phyloP scores from a whole-genome alignment of 2,888 invertebrate genomes.

The Tipula lateralis region DNA sequence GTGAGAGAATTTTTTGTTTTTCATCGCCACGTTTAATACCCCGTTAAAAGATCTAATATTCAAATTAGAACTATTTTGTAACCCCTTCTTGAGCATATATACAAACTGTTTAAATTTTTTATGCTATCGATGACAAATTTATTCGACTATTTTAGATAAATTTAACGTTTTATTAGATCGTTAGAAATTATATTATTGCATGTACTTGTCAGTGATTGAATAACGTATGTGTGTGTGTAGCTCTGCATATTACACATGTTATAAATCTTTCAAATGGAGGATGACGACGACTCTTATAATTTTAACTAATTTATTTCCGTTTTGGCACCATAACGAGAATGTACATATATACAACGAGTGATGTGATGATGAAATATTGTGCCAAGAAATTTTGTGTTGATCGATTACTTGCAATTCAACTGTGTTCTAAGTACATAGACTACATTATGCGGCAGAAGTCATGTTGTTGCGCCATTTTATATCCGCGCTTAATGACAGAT shows the following conservation, averaged over 20 bases:
- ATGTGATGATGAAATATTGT: too few relatives aligned
- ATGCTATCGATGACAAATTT: background rate
- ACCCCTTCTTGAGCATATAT: background rate
- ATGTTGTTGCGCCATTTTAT: background rate
- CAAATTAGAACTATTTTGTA: background rate
- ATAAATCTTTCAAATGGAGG: background rate
- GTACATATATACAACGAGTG: too few relatives aligned
- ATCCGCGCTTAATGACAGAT: too few relatives aligned
- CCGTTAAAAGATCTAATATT: background rate
- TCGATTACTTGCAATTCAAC: too few relatives aligned
- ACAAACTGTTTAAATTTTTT: background rate
- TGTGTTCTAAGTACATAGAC: too few relatives aligned
- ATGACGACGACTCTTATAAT: background rate
- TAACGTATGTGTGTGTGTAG: background rate
- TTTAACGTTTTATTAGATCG: slow-evolving; percentile 9
- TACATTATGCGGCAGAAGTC: background rate
- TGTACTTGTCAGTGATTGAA: background rate
- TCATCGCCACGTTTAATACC: background rate
- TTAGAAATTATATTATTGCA: background rate
- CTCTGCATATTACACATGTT: background rate
- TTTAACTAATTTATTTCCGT: background rate
- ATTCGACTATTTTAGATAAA: background rate
- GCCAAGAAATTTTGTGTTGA: too few relatives aligned
- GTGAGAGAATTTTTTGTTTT: background rate
- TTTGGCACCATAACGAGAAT: background rate